phyloP scores from a whole-genome alignment of 30 jellyfish, hydroid and myxozoan species.

The Aurelia sp. region DNA sequence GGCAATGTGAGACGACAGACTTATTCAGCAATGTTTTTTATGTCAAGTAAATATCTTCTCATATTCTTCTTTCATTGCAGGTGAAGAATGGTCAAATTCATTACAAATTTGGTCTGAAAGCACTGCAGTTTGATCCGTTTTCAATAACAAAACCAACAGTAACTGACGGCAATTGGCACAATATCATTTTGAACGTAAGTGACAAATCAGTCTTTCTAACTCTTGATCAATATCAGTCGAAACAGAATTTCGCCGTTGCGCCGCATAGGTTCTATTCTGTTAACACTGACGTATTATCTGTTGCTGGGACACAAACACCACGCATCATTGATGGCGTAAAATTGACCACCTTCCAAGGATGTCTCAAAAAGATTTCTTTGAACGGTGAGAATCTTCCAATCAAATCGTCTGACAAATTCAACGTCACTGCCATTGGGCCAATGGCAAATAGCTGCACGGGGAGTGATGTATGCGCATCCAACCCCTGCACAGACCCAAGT shows the following conservation, averaged over 20 bases:
- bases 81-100: conserved; percentile 57
- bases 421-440: conserved; percentile 38
- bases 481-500: conserved; percentile 73
- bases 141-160: conserved; percentile 35
- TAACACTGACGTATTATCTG: conserved; percentile 21
- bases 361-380: conserved; percentile 59
- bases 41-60: background rate
- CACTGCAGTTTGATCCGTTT: conserved; percentile 23
- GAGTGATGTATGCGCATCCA: conserved; percentile 69
- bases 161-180: conserved; percentile 87
- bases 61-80: conserved; percentile 14
- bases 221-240: conserved; percentile 58
- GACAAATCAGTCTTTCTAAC: conserved; percentile 51
- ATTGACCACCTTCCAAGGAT: conserved; percentile 52
- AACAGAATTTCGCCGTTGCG: conserved; percentile 39
- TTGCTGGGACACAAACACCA: conserved; percentile 65
- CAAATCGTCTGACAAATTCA: conserved; percentile 56
- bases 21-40: too few relatives aligned
- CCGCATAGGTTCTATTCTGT: conserved; percentile 67
- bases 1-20: too few relatives aligned
- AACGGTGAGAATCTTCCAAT: conserved; percentile 60
- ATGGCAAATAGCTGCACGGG: conserved; percentile 58
- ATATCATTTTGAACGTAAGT: conserved; percentile 46
- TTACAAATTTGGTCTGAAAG: conserved; percentile 41
- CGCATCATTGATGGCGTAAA: conserved; percentile 11